Evolutionary conservation across 2,888 invertebrate genomes (phyloP).

Genomic region (Leistus spinibarbis): DNA sequence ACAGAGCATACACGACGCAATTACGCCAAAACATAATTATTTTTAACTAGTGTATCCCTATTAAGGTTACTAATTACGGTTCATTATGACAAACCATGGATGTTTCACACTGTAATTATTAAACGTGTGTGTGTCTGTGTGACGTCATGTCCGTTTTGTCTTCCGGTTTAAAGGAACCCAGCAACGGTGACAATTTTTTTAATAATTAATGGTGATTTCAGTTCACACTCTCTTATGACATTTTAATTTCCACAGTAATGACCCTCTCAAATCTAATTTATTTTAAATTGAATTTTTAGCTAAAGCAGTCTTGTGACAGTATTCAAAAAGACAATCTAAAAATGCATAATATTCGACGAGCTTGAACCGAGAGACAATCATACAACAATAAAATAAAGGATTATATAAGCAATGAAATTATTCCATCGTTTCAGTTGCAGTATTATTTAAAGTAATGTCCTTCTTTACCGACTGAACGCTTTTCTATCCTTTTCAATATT

Average conservation of each 20-base stretch:
- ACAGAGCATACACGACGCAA: too few relatives aligned
- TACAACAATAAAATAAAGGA: too few relatives aligned
- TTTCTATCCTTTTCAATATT: conserved; percentile 26
- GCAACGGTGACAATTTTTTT: not conserved
- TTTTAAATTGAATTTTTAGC: not conserved
- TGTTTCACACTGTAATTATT: conserved; percentile 51
- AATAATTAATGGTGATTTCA: not conserved
- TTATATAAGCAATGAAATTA: conserved; percentile 26
- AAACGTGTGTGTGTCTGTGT: not conserved
- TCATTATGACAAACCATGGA: conserved; percentile 51
- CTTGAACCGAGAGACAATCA: too few relatives aligned
- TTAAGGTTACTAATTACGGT: conserved; percentile 58
- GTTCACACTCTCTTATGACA: not conserved
- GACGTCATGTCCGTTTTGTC: not conserved
- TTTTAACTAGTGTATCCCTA: conserved; percentile 59
- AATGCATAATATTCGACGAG: too few relatives aligned
- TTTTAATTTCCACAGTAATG: not conserved
- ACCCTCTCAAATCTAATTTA: not conserved
- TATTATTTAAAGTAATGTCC: conserved; percentile 14
- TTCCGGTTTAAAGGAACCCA: not conserved
- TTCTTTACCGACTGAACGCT: conserved; percentile 8
- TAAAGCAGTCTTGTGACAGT: not conserved
- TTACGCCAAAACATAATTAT: conserved; percentile 55
- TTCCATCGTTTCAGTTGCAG: conserved; percentile 24
- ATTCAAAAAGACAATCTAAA: too few relatives aligned